Evolutionary conservation across 2,888 invertebrate genomes (phyloP), one percentile per base, ranked within the genome.

Genomic region (Phyto melanocephala): DNA sequence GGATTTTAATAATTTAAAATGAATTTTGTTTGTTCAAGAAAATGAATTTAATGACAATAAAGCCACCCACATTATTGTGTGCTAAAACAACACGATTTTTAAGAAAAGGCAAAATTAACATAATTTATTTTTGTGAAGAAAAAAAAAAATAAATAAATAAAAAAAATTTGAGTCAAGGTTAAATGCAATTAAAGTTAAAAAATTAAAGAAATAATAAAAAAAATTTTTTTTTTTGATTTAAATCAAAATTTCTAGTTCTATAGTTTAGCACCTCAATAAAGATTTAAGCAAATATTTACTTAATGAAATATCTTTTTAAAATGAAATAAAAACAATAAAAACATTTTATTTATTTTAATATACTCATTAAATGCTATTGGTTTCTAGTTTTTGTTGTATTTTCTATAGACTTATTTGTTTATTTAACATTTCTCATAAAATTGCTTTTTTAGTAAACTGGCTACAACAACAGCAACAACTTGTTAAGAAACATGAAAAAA

Each of bases 11-110:
- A 33, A 35, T 54, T 65, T 22, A 17, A 74, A 75, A 56, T 65
- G 1, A 76, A 50, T 17, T 76, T 76, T n/a, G n/a, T 68, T 42
- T 50, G 6, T 6, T 5, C 42, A 65, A 79, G 40, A 71, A 78
- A 71, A 71, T 17, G 20, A 76, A 62, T 67, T 76, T 45, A 79
- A 82, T 71, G 71, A 56, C 65, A 82, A 79, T 60, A 76, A 70
- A 67, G 24, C 35, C 82, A 82, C 82, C 79, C 56, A 82, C 82
- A 78, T 42, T 17, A 67, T 75, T 50, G 17, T 50, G 56, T 17
- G 33, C 62, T 22, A 17, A 11, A 45, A 11, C 22, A 37, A 79
- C 72, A 72, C 67, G 65, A 72, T 65, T 79, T 72, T 65, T 35
- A 7, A 74, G 40, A 60, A 17, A 37, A 56, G 52, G n/a, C n/a